Evolutionary conservation across 2,113 vertebrate genomes (phyloP).

Genomic region (Perca fluviatilis): DNA sequence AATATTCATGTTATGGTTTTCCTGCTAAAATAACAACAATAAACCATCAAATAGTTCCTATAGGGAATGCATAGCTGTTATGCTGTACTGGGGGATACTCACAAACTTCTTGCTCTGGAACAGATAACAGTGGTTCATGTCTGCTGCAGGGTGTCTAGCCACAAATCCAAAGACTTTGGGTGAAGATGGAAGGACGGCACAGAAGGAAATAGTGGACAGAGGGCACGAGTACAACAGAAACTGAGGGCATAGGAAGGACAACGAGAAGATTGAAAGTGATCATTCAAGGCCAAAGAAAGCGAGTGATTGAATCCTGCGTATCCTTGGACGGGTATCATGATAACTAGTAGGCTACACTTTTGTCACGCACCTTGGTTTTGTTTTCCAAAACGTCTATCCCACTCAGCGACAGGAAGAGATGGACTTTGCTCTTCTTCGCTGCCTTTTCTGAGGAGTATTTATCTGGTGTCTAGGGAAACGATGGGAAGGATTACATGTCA

Average conservation of each 20-base stretch:
- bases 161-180: constrained; percentile 83
- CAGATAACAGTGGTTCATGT: constrained; percentile 82
- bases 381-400: constrained; percentile 83
- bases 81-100: constrained; percentile 50
- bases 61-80: neutral
- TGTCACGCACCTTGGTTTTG: constrained; percentile 80
- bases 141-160: constrained; percentile 75
- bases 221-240: constrained; percentile 80
- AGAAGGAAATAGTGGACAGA: constrained; percentile 81
- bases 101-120: constrained; percentile 83
- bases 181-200: constrained; percentile 75
- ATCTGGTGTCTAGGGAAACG: constrained; percentile 63
- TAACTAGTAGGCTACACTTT: no score
- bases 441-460: constrained; percentile 61
- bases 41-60: neutral
- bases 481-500: neutral
- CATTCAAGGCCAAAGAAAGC: neutral
- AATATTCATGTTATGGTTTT: neutral
- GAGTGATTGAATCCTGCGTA: no score
- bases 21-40: neutral
- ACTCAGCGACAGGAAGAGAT: constrained; percentile 76
- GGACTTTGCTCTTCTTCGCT: constrained; percentile 77
- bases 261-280: neutral
- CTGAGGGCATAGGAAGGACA: constrained; percentile 48
- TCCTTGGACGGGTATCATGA: neutral